A percentile compares a stretch with the other conserved stretches of the same genome.
Conservation (phyloP, 2,888 invertebrate genomes). For the Archips xylosteana region DNA sequence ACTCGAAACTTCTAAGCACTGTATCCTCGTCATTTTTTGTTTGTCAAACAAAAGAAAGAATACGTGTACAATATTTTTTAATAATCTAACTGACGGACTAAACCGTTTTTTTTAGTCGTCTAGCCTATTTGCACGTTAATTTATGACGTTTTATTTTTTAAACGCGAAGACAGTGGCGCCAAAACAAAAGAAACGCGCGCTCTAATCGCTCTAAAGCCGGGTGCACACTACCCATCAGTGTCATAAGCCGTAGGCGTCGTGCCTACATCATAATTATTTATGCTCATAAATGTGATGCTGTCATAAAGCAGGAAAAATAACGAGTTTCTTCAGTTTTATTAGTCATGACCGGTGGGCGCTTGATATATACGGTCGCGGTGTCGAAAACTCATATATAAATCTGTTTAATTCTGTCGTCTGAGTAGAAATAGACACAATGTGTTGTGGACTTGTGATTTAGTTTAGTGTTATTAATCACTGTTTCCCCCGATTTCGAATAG, state of each 20-base stretch:
- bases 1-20: too few species aligned
- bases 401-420: conserved; percentile 32
- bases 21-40: too few species aligned
- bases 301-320: conserved; percentile 65
- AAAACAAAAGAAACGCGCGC: conserved; percentile 4
- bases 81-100: too few species aligned
- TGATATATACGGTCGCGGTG: conserved; percentile 50
- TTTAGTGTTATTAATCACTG: conserved; percentile 6
- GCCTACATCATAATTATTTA: conserved; percentile 58
- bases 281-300: conserved; percentile 57
- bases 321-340: conserved; percentile 57
- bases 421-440: conserved; percentile 31
- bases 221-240: conserved; percentile 18
- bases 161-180: conserved; percentile 3
- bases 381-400: conserved; percentile 46
- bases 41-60: too few species aligned
- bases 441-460: conserved; percentile 15
- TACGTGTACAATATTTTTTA: too few species aligned
- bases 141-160: neutral
- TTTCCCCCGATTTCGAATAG: neutral
- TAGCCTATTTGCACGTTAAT: neutral
- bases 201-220: conserved; percentile 9
- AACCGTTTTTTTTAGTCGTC: too few species aligned
- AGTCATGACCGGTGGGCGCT: conserved; percentile 47
- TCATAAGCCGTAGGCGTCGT: conserved; percentile 19